phyloP scores from a whole-genome alignment of 2,888 invertebrate species.

The Apoda limacodes region DNA sequence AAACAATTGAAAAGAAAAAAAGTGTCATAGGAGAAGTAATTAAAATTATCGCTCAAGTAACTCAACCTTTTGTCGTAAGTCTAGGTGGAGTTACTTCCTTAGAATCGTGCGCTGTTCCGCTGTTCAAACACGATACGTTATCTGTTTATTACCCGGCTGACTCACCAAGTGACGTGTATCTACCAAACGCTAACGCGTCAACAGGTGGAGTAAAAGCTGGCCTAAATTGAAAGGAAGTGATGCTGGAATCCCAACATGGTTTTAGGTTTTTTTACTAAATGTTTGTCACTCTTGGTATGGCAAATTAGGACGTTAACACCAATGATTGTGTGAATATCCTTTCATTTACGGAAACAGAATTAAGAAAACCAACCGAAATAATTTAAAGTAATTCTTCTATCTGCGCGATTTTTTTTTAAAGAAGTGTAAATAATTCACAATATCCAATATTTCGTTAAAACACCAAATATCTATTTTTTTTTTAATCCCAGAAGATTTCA shows the following conservation, averaged over 20 bases:
- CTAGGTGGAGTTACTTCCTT: conserved; percentile 2
- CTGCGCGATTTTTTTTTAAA: too few relatives aligned
- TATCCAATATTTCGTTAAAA: too few relatives aligned
- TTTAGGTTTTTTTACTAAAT: conserved; percentile 4
- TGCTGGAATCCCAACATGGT: conserved; percentile 7
- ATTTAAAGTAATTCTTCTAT: too few relatives aligned
- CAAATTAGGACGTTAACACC: neutral
- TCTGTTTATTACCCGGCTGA: conserved; percentile 33
- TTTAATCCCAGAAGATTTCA: too few relatives aligned
- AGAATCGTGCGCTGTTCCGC: conserved; percentile 2
- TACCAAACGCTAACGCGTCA: too few relatives aligned
- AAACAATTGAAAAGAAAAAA: conserved; percentile 1
- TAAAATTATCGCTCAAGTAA: neutral
- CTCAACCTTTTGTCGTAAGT: neutral
- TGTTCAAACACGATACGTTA: conserved; percentile 37
- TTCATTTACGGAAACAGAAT: too few relatives aligned
- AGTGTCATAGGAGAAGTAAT: neutral
- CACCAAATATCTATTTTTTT: too few relatives aligned
- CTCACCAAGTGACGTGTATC: conserved; percentile 30
- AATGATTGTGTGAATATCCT: neutral
- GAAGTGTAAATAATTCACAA: too few relatives aligned
- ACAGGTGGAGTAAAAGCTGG: too few relatives aligned
- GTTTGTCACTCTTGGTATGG: neutral
- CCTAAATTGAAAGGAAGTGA: conserved; percentile 8
- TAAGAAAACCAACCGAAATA: too few relatives aligned